These are phyloP conservation scores for Pemphigus obesinymphae DNA, from an alignment of 1,140 invertebrate species.

Conservation along the genomic window DNA sequence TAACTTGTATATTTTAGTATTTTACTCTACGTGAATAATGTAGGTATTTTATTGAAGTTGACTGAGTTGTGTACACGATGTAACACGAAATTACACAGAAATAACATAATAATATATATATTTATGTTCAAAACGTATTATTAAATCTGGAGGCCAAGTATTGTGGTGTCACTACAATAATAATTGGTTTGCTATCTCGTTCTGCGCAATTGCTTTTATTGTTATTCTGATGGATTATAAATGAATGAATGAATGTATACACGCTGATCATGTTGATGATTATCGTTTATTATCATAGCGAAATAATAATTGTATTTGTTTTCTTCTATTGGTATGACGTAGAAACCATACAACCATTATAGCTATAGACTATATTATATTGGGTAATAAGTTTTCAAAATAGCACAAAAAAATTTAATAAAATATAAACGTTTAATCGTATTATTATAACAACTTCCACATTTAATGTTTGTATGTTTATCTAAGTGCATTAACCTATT, in stretches of 20 bases:
- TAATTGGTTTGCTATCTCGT: background rate
- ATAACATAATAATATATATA: background rate
- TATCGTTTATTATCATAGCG: background rate
- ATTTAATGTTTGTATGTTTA: background rate
- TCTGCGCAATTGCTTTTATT: background rate
- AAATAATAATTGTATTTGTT: background rate
- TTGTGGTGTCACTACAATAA: background rate
- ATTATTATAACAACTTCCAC: background rate
- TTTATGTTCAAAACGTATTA: background rate
- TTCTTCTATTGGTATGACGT: too few relatives aligned
- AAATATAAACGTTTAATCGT: background rate
- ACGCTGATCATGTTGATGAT: background rate
- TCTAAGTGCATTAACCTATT: conserved; percentile 3
- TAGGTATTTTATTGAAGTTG: background rate
- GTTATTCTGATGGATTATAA: background rate
- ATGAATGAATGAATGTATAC: background rate
- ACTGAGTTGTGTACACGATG: background rate
- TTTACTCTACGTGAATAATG: background rate
- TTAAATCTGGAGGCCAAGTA: background rate
- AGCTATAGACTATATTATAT: too few relatives aligned
- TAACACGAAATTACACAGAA: background rate
- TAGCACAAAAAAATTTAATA: background rate
- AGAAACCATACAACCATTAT: too few relatives aligned
- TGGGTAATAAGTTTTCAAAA: background rate
- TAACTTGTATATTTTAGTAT: background rate